Evolutionary conservation across 2,113 vertebrate genomes (phyloP).

Genomic region (Caranx melampygus): DNA sequence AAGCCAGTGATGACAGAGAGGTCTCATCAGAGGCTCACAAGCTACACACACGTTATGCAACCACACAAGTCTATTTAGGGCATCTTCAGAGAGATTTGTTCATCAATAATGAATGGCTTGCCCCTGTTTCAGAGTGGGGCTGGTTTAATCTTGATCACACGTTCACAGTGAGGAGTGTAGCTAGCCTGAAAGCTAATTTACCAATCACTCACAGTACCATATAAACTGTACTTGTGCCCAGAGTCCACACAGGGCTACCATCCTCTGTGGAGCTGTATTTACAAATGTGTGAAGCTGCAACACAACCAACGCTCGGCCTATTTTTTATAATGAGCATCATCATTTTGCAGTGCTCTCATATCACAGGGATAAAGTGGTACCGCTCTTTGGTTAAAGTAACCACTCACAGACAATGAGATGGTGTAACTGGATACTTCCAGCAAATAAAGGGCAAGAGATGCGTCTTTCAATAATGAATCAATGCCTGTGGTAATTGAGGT

Average conservation of each 20-base stretch:
- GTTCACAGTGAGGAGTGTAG: background rate
- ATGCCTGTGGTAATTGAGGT: background rate
- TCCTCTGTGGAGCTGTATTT: slow-evolving; percentile 10
- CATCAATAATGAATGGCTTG: slow-evolving; percentile 74
- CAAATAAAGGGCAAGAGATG: too few relatives aligned
- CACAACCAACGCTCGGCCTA: slow-evolving; percentile 31
- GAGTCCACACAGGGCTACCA: background rate
- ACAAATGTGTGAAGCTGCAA: slow-evolving; percentile 15
- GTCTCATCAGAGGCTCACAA: slow-evolving; percentile 24
- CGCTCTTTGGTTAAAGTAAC: background rate
- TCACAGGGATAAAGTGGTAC: background rate
- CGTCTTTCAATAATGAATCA: too few relatives aligned
- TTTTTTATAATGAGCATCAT: slow-evolving; percentile 13
- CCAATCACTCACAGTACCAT: slow-evolving; percentile 12
- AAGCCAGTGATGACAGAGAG: slow-evolving; percentile 19
- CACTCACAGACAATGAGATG: background rate
- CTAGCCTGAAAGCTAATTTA: slow-evolving; percentile 45
- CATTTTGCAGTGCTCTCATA: background rate
- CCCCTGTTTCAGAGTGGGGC: slow-evolving; percentile 55
- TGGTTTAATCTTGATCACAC: slow-evolving; percentile 55
- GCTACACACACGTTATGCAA: slow-evolving; percentile 51
- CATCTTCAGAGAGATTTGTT: slow-evolving; percentile 64
- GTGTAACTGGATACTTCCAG: background rate
- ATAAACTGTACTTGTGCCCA: slow-evolving; percentile 1
- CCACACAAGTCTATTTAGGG: slow-evolving; percentile 59